Conservation (phyloP, 2,888 invertebrate genomes). For the Chromoteleia sp. region DNA sequence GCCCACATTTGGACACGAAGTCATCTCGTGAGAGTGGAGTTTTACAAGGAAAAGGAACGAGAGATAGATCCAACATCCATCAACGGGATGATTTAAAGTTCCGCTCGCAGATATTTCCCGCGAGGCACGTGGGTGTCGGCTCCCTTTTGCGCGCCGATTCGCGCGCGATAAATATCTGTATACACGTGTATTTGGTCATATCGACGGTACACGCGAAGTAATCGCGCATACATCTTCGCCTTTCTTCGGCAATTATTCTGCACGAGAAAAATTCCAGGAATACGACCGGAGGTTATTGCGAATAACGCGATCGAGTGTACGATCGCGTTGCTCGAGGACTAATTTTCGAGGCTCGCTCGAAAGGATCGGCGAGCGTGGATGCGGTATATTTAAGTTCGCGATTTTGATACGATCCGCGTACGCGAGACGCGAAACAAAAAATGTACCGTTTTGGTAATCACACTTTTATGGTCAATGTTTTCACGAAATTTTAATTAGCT, state of each 20-base stretch:
- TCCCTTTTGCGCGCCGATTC: conserved; percentile 20
- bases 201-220: conserved; percentile 1
- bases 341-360: conserved; percentile 26
- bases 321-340: conserved; percentile 39
- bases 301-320: conserved; percentile 11
- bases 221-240: conserved; percentile 54
- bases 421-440: too few species aligned
- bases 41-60: conserved; percentile 49
- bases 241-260: conserved; percentile 37
- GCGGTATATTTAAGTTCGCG: too few species aligned
- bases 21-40: conserved; percentile 48
- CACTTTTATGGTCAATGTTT: too few species aligned
- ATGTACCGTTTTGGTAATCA: too few species aligned
- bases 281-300: conserved; percentile 22
- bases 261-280: conserved; percentile 45
- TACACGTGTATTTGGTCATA: conserved; percentile 60
- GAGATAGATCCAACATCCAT: conserved; percentile 74
- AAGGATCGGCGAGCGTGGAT: too few species aligned
- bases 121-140: conserved; percentile 65
- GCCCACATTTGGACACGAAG: conserved; percentile 65
- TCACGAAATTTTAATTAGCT: too few species aligned
- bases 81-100: conserved; percentile 79
- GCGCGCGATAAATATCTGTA: conserved; percentile 61
- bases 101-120: conserved; percentile 71
- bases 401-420: too few species aligned